Evolutionary conservation across 37 sponge, comb jelly and placozoan genomes (phyloP), one percentile per base, ranked within the genome.

Genomic region (Theonella swinhoei): DNA sequence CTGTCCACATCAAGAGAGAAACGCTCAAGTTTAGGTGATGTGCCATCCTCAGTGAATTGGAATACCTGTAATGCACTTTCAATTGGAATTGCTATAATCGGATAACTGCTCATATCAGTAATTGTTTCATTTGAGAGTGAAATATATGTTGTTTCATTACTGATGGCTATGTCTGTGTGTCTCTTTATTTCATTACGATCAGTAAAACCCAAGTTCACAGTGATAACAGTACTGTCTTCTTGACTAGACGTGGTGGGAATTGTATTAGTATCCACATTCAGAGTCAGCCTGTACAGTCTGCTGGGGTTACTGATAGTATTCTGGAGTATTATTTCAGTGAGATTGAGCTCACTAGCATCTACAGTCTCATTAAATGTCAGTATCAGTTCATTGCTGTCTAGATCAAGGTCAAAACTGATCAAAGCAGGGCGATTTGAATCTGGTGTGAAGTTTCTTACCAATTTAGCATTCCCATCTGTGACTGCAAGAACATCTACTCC

Each of bases 341-440:
- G 54, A 24, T 82, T 62, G 41, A 96, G 79, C 25, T 75, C 78
- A 7, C 75, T 36, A 19, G 91, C 94, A 77, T 87, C 78, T 25
- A 96, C 94, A 22, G 97, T 96, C 76, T 96, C 97, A 70, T 85
- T 75, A 70, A 96, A 96, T 24, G 87, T 88, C 24, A 96, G 76
- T 23, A 75, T 59, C 9, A 96, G 69, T 30, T 80, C 81, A 19
- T 80, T 88, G 20, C 34, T 19, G 47, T 93, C 72, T 24, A 96
- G 36, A 54, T 90, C 91, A 68, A 96, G 74, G 63, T 84, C 74
- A 76, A 90, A 96, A n/a, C 26, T 42, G 62, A 67, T 64, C 83
- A 96, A 54, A 36, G 25, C 1, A 62, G 97, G 97, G 4, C 69
- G 42, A 26, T 91, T 96, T 0, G 86, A 85, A 68, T 96, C 97